Evolutionary conservation across 1,140 invertebrate species (phyloP), one percentile per base, ranked within the genome.

Genomic region (Aphis craccivora): DNA sequence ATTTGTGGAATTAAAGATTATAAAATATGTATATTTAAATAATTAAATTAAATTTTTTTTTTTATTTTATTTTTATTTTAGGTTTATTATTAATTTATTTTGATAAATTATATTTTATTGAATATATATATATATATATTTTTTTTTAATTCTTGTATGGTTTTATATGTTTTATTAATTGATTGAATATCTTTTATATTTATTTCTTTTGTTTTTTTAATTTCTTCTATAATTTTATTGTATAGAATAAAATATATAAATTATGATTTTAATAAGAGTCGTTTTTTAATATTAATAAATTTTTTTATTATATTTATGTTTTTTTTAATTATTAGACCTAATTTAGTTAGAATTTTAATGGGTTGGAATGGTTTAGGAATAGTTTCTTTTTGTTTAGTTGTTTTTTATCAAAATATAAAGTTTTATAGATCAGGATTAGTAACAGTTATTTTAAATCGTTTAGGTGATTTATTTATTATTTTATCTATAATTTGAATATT

Each of bases 141-240:
- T 84, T 84, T 84, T 84, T 84, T 84, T 40, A 84, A 84, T 84
- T 84, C 83, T 43, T 84, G 83, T 84, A 9, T 43, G 30, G 7
- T 84, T 84, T 9, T 83, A 40, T 84, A 84, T 84, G 40, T 43
- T 22, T 7, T 84, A 43, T 84, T 84, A 30, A 7, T 84, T 6
- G 40, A 84, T 84, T 84, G 83, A 43, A 84, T 84, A 43, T 40
- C 37, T 43, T 84, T 84, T 25, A 84, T 84, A 84, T 84, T 84
- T 84, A 84, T 84, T 43, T 84, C 37, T 43, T 84, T 84, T 84
- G 83, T 81, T 43, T 84, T 43, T 84, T 84, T 84, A 30, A 84
- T 43, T 84, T 84, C 83, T 55, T 53, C 45, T 8, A 45, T 45
- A 45, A 45, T 45, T 45, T 45, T 45, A 45, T 45, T 45, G 5